These are phyloP conservation scores for Bolinopsis microptera DNA, from an alignment of 37 sponge, comb jelly and placozoan species.

Conservation along the genomic window DNA sequence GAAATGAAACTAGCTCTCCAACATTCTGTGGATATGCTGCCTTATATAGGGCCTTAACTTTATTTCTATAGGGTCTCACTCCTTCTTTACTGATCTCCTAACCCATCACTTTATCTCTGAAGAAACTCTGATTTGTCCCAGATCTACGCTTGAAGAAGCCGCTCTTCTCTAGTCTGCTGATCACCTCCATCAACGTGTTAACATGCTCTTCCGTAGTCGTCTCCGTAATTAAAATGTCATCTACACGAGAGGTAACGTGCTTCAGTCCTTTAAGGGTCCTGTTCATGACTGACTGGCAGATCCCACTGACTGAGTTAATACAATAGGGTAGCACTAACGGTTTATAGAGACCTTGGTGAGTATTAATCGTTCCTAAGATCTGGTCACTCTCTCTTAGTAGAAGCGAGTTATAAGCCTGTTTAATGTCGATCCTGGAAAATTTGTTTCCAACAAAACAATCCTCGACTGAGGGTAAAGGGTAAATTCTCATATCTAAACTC, in stretches of 20 bases:
- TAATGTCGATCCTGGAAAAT: not conserved
- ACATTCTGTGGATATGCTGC: not conserved
- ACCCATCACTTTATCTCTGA: no score
- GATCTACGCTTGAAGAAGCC: no score
- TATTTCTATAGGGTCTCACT: not conserved
- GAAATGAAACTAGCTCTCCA: not conserved
- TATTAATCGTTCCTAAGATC: not conserved
- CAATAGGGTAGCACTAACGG: not conserved
- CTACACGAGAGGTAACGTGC: not conserved
- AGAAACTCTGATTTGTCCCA: no score
- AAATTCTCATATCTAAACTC: constrained; percentile 7
- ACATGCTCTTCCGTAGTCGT: not conserved
- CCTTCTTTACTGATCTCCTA: not conserved
- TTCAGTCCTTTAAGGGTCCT: not conserved
- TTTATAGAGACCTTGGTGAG: constrained; percentile 14
- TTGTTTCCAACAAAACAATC: constrained; percentile 13
- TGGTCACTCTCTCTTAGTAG: constrained; percentile 14
- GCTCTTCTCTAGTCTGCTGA: not conserved
- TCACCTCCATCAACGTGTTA: constrained; percentile 16
- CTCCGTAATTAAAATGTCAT: constrained; percentile 27
- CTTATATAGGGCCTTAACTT: constrained; percentile 7
- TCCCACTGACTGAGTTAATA: not conserved
- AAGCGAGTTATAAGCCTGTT: not conserved
- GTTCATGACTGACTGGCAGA: constrained; percentile 29
- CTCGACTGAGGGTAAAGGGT: not conserved